Evolutionary conservation across 2,888 invertebrate species (phyloP).

Genomic region (Mimumesa dahlbomi): DNA sequence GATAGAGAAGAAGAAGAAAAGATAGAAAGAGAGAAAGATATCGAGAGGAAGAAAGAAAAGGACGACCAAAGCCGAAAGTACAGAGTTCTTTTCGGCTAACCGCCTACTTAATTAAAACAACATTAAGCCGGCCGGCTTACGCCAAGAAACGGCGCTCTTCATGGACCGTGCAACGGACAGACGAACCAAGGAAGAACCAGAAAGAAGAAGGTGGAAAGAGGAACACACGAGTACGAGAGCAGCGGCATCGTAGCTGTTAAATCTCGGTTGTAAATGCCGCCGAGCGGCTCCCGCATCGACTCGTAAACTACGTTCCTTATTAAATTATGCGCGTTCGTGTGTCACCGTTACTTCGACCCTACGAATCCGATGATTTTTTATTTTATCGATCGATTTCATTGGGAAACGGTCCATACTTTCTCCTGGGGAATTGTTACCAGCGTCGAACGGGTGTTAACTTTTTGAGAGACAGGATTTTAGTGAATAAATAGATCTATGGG

Average conservation of each 20-base stretch:
- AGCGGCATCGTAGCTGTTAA: slow-evolving; percentile 51
- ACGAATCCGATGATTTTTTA: neutral
- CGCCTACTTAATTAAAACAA: slow-evolving; percentile 80
- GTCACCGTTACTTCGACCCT: too few species aligned
- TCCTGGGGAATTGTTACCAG: too few species aligned
- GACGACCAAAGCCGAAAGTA: slow-evolving; percentile 51
- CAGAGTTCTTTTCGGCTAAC: slow-evolving; percentile 72
- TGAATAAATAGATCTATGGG: too few species aligned
- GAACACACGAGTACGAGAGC: slow-evolving; percentile 4
- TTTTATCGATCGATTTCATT: neutral
- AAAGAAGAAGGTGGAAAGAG: slow-evolving; percentile 20
- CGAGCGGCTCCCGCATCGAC: slow-evolving; percentile 42
- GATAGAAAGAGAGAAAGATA: slow-evolving; percentile 1
- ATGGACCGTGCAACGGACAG: slow-evolving; percentile 57
- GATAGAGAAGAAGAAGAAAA: slow-evolving; percentile 50
- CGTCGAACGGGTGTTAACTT: too few species aligned
- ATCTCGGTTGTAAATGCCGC: slow-evolving; percentile 55
- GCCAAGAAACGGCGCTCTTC: slow-evolving; percentile 50
- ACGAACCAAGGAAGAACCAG: slow-evolving; percentile 39
- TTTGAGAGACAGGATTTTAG: too few species aligned
- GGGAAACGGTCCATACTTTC: too few species aligned
- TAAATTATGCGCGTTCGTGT: slow-evolving; percentile 68
- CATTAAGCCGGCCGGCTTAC: slow-evolving; percentile 70
- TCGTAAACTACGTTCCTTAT: slow-evolving; percentile 70
- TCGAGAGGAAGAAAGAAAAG: slow-evolving; percentile 7